Conservation (phyloP, 2,797 vertebrate species). For the Euphonia xanthogaster region DNA sequence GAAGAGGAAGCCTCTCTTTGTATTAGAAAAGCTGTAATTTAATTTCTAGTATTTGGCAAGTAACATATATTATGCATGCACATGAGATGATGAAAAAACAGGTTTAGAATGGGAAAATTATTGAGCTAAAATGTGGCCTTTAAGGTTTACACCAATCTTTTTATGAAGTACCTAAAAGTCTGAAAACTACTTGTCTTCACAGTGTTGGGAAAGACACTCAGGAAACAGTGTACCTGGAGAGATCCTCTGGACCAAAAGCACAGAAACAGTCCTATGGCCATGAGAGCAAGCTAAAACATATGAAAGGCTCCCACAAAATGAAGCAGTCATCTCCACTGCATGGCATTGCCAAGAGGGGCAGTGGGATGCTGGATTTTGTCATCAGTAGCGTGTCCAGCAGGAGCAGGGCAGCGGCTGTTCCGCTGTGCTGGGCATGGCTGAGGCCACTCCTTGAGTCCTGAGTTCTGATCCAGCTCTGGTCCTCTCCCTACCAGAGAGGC, state of each 20-base stretch:
- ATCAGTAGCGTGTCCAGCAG: not conserved
- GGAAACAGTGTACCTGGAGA: not conserved
- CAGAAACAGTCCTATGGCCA: not conserved
- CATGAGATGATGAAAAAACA: not conserved
- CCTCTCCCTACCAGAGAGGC: not conserved
- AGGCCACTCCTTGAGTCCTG: not conserved
- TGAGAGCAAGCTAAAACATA: not conserved
- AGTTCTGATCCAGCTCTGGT: not conserved
- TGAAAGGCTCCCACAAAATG: not conserved
- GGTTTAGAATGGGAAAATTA: not conserved
- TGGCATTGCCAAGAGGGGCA: not conserved
- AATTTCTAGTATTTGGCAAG: not conserved
- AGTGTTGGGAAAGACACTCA: not conserved
- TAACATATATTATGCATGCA: not conserved
- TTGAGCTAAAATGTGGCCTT: not conserved
- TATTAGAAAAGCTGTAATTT: not conserved
- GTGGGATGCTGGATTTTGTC: not conserved
- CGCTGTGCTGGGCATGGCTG: not conserved
- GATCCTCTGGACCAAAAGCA: not conserved
- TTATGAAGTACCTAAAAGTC: not conserved
- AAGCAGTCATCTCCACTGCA: not conserved
- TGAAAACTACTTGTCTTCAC: not conserved
- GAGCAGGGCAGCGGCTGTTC: not conserved
- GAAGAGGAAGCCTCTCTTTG: not conserved
- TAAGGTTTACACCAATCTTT: not conserved